Evolutionary conservation across 2,888 invertebrate species (phyloP), one percentile per base, ranked within the genome.

Genomic region (Aromia moschata): DNA sequence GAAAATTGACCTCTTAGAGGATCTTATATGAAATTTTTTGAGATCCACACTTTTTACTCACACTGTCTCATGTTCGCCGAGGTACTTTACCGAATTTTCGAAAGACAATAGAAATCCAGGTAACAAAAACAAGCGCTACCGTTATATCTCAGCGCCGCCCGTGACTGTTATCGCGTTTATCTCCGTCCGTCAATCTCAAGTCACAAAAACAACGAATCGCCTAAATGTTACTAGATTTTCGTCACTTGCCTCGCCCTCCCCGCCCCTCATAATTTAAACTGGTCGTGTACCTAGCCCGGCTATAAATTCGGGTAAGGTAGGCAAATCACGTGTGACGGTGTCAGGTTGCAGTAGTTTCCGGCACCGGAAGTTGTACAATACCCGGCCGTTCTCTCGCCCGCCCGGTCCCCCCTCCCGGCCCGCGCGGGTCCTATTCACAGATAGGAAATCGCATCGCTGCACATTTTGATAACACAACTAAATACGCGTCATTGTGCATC

Each of bases 301-400:
- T 20, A 20, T 52, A 25, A 41, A 41, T 41, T 52, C 41, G 51
- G 63, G 65, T 64, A 68, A 72, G 72, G 72, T 70, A 73, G 70
- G 70, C 72, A 69, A 73, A 71, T 74, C 74, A 72, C 72, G 74
- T 73, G 71, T 69, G 70, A 60, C 65, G 74, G 72, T 74, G 68
- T 75, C 74, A 70, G 72, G 74, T 75, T 74, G 74, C 74, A 63
- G 67, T 67, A 62, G 70, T 67, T 74, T 75, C 74, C 74, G 73
- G 71, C 41, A 52, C 30, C 51, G 51, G 51, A 52, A 52, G 51
- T 52, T 52, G 51, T 52, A 52, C 51, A 52, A 52, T 52, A 52
- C 51, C 40, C 51, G 41, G 30, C 51, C 51, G 31, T 40, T 52
- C 51, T 52, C 45, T 45, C 45, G 31, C 45, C 25, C 16, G 45